phyloP scores from a whole-genome alignment of 2,113 vertebrate genomes.

The Gambusia holbrooki region DNA sequence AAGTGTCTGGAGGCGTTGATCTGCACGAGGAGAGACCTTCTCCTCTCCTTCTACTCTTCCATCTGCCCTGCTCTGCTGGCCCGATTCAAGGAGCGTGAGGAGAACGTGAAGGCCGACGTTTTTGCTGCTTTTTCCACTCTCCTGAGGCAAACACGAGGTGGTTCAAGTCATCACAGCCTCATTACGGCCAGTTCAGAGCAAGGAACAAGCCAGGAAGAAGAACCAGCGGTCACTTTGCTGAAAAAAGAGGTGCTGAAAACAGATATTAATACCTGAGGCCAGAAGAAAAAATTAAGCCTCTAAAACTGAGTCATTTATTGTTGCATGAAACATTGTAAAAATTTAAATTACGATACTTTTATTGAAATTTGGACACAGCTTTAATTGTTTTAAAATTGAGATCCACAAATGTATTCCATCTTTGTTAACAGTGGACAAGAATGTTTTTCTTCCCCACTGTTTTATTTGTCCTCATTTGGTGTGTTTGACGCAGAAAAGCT shows the following conservation, averaged over 20 bases:
- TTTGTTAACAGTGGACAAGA: too few relatives aligned
- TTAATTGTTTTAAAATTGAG: too few relatives aligned
- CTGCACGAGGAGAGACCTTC: slow-evolving; percentile 84
- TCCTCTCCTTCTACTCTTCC: slow-evolving; percentile 86
- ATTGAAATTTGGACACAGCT: too few relatives aligned
- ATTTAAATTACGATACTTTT: too few relatives aligned
- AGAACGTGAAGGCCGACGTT: slow-evolving; percentile 91
- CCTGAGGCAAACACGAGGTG: slow-evolving; percentile 83
- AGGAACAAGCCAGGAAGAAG: slow-evolving; percentile 64
- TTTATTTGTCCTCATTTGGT: too few relatives aligned
- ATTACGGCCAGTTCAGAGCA: slow-evolving; percentile 51
- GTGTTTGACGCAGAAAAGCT: too few relatives aligned
- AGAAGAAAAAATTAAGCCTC: too few relatives aligned
- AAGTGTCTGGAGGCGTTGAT: slow-evolving; percentile 91
- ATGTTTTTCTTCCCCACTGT: too few relatives aligned
- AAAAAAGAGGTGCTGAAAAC: slow-evolving; percentile 83
- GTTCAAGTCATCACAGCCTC: slow-evolving; percentile 71
- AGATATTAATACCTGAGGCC: too few relatives aligned
- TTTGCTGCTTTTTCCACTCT: slow-evolving; percentile 86
- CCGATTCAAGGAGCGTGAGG: slow-evolving; percentile 93
- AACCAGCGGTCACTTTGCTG: slow-evolving; percentile 80
- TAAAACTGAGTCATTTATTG: too few relatives aligned
- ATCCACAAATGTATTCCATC: too few relatives aligned
- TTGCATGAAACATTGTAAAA: too few relatives aligned
- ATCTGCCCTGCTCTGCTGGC: slow-evolving; percentile 85